Evolutionary conservation across 2,113 vertebrate genomes (phyloP).

Genomic region (Phaethornis superciliosus): DNA sequence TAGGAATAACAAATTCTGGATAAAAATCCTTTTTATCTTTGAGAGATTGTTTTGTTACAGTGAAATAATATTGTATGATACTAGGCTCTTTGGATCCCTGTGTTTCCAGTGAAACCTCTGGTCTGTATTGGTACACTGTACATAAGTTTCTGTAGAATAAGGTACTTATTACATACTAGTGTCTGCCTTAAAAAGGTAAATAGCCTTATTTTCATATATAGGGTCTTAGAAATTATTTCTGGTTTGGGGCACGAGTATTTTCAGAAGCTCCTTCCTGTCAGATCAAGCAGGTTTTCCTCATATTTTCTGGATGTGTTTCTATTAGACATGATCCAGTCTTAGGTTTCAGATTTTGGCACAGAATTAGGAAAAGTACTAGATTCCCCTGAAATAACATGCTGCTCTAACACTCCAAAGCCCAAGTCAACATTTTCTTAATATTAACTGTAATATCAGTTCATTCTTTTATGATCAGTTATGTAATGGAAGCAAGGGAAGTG

Average conservation of each 20-base stretch:
- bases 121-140: neutral
- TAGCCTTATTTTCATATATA: neutral
- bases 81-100: neutral
- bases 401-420: neutral
- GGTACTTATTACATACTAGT: neutral
- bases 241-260: neutral
- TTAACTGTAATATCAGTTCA: neutral
- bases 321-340: neutral
- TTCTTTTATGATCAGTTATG: neutral
- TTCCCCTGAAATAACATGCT: neutral
- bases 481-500: neutral
- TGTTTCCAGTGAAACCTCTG: neutral
- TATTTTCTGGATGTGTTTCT: neutral
- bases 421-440: neutral
- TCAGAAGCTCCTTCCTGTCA: neutral
- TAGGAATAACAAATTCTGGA: neutral
- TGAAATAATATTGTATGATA: neutral
- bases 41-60: neutral
- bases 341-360: neutral
- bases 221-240: neutral
- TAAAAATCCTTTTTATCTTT: neutral
- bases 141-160: neutral
- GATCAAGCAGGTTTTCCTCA: neutral
- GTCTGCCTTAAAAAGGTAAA: neutral
- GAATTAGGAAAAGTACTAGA: neutral